Evolutionary conservation across 2,888 invertebrate species (phyloP).

Genomic region (Lordiphosa fenestrarum): DNA sequence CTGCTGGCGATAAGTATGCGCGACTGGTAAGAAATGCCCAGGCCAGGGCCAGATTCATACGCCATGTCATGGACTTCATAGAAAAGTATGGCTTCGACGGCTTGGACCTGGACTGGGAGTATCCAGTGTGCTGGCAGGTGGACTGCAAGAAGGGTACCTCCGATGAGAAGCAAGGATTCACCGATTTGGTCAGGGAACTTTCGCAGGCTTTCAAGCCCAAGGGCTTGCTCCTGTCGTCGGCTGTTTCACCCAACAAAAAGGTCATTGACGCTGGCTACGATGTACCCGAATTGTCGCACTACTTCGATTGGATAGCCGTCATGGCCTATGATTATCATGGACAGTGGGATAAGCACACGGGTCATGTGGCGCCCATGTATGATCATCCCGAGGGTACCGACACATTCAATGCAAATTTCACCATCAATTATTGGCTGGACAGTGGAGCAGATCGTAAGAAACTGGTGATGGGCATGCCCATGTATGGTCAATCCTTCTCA

Average conservation of each 20-base stretch:
- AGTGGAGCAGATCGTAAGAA: slow-evolving; percentile 90
- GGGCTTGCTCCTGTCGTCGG: slow-evolving; percentile 88
- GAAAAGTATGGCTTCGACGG: slow-evolving; percentile 92
- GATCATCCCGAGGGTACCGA: slow-evolving; percentile 86
- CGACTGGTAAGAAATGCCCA: slow-evolving; percentile 87
- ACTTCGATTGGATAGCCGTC: slow-evolving; percentile 93
- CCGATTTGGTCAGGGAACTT: slow-evolving; percentile 87
- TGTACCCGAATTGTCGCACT: slow-evolving; percentile 86
- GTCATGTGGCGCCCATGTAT: slow-evolving; percentile 94
- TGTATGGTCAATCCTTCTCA: slow-evolving; percentile 94
- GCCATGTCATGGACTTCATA: slow-evolving; percentile 88
- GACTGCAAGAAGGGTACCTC: slow-evolving; percentile 91
- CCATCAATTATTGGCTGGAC: slow-evolving; percentile 92
- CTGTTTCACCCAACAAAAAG: slow-evolving; percentile 91
- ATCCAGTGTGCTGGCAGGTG: slow-evolving; percentile 95
- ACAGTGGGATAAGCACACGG: slow-evolving; percentile 94
- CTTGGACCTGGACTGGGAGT: slow-evolving; percentile 96
- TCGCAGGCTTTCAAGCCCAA: slow-evolving; percentile 86
- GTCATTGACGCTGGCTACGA: slow-evolving; percentile 93
- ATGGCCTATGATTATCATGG: slow-evolving; percentile 96
- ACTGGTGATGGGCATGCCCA: slow-evolving; percentile 91
- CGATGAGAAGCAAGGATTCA: slow-evolving; percentile 90
- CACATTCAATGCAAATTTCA: slow-evolving; percentile 92
- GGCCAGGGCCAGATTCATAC: slow-evolving; percentile 87
- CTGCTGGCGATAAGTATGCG: slow-evolving; percentile 93